Base-by-base conservation (phyloP, 2,888 invertebrate genomes). In the Thera britannica region DNA sequence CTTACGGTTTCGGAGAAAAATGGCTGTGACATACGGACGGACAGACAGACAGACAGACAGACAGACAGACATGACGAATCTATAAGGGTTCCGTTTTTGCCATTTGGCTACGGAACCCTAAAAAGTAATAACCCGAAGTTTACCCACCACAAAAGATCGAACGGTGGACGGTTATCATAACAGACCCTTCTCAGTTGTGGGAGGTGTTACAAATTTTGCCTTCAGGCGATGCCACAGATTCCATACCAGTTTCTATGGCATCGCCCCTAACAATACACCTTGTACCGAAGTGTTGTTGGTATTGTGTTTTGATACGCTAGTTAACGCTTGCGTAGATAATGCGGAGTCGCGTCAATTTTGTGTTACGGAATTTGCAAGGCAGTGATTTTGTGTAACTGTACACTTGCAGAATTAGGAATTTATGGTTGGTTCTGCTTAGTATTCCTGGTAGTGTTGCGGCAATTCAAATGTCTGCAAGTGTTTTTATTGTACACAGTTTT, bases 151-250 rank as follows among this genome's bases (percentile, higher is more conserved):
- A 23, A 23, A 65, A 62, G 36, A 69, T 57, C 63, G 56, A 57
- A 64, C 62, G 58, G 65, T 58, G 63, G 56, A 64, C 59, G 38
- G 58, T 66, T 71, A 73, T 72, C 70, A 68, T 58, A 75, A 74
- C 78, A 75, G 77, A 78, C 73, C 77, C 79, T 78, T 79, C 79
- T 75, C 79, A 79, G 79, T 76, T 83, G 83, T 84, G 79, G 82
- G 74, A 83, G 83, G 86, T 89, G 89, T 86, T 87, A 85, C 85
- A 82, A 85, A 87, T 84, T 82, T 78, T 79, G 82, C 86, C 89
- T 78, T 72, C 71, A 78, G 85, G 86, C 79, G 72, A 34, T 61
- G 52, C 58, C 63, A 63, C 66, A 70, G 69, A 60, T 58, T 46
- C 69, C 8, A 0, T 38, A 59, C 48, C 52, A 62, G 66, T 62